Conservation (phyloP, 2,797 vertebrate genomes). For the Crypturellus tataupa region DNA sequence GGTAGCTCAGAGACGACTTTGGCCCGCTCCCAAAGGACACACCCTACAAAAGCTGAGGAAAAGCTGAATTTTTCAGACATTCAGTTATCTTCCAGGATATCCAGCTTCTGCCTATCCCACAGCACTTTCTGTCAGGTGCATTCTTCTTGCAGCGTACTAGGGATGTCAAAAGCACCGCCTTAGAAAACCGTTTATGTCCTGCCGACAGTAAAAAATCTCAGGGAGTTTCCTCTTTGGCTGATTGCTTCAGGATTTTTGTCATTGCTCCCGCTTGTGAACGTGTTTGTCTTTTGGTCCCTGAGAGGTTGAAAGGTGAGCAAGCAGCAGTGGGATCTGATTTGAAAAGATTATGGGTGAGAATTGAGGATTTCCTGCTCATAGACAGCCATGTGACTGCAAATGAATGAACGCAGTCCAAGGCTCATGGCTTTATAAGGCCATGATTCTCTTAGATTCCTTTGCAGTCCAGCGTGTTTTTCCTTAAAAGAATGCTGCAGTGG, state of each 20-base stretch:
- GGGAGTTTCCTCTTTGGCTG: neutral
- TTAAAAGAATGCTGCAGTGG: neutral
- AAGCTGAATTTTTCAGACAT: neutral
- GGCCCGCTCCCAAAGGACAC: neutral
- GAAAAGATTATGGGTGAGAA: constrained; percentile 18
- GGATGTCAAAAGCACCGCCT: neutral
- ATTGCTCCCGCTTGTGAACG: neutral
- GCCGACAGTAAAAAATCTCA: neutral
- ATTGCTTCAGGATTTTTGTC: constrained; percentile 18
- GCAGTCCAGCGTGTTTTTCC: neutral
- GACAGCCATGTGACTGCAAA: neutral
- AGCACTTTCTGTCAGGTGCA: neutral
- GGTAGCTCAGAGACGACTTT: neutral
- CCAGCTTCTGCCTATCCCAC: neutral
- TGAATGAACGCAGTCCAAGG: neutral
- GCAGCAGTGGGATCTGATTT: constrained; percentile 20
- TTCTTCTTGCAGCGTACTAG: neutral
- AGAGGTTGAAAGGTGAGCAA: constrained; percentile 44
- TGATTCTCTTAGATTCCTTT: neutral
- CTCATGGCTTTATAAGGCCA: neutral
- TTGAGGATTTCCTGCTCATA: constrained; percentile 24
- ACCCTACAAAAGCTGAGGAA: neutral
- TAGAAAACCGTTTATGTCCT: neutral
- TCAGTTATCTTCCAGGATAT: neutral
- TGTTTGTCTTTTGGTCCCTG: constrained; percentile 4